Evolutionary conservation across 64 coral and sea anemone genomes (phyloP).

Genomic region (Porites lutea): DNA sequence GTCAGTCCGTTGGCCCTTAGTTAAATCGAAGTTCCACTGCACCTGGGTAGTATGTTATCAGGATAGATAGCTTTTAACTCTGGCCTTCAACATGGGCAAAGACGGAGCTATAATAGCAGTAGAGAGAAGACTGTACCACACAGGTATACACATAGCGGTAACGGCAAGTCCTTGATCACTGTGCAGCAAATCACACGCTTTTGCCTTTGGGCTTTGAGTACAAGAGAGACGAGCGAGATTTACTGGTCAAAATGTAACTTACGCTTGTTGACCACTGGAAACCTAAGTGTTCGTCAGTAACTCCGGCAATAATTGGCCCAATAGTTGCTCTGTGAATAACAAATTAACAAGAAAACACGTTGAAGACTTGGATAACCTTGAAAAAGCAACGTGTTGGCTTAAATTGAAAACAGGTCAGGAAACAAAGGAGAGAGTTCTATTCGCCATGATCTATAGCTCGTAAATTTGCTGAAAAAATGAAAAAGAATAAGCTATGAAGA

Average conservation of each 20-base stretch:
- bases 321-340: not conserved
- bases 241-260: not conserved
- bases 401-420: not conserved
- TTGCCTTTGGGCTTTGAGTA: not conserved
- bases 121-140: no score
- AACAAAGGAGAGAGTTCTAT: no score
- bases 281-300: constrained; percentile 2
- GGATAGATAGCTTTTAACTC: not conserved
- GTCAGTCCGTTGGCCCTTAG: no score
- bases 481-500: no score
- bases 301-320: not conserved
- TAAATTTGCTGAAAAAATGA: no score
- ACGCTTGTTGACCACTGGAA: not conserved
- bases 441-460: no score
- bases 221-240: not conserved
- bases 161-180: no score
- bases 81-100: no score
- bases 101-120: no score
- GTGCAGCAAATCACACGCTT: not conserved
- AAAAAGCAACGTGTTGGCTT: not conserved
- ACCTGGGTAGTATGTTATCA: not conserved
- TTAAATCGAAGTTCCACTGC: not conserved
- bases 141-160: no score
- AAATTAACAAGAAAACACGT: not conserved
- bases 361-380: not conserved